These are phyloP conservation scores for Bugulina stolonifera DNA, from an alignment of 2,888 invertebrate genomes.

Conservation along the genomic window DNA sequence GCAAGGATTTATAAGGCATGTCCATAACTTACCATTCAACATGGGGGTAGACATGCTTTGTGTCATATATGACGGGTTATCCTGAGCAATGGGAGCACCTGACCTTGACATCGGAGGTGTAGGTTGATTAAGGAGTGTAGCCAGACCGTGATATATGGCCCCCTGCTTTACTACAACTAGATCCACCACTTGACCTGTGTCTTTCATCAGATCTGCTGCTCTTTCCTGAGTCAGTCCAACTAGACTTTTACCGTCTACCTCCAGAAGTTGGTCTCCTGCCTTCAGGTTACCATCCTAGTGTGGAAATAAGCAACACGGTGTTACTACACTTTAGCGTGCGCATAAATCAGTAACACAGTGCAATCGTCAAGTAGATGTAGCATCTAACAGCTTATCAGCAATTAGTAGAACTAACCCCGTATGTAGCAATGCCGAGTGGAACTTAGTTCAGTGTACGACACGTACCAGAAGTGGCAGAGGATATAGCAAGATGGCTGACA, in stretches of 20 bases:
- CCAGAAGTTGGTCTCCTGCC: conserved; percentile 92
- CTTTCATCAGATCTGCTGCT: conserved; percentile 90
- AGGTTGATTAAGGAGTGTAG: conserved; percentile 83
- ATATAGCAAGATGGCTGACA: no score
- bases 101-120: conserved; percentile 59
- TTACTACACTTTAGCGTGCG: no score
- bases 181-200: conserved; percentile 86
- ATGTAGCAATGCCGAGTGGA: no score
- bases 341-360: no score
- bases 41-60: conserved; percentile 48
- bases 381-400: no score
- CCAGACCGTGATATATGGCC: conserved; percentile 91
- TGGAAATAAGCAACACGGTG: no score
- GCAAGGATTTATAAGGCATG: no score
- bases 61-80: conserved; percentile 15
- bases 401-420: no score
- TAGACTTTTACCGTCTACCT: conserved; percentile 92
- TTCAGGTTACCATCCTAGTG: conserved; percentile 84
- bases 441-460: no score
- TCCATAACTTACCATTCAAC: conserved; percentile 67
- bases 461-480: no score
- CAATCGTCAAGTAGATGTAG: no score
- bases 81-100: neutral
- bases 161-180: conserved; percentile 96
- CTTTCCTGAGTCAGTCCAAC: conserved; percentile 72